Evolutionary conservation across 2,113 vertebrate species (phyloP).

Genomic region (Dasypus novemcinctus): DNA sequence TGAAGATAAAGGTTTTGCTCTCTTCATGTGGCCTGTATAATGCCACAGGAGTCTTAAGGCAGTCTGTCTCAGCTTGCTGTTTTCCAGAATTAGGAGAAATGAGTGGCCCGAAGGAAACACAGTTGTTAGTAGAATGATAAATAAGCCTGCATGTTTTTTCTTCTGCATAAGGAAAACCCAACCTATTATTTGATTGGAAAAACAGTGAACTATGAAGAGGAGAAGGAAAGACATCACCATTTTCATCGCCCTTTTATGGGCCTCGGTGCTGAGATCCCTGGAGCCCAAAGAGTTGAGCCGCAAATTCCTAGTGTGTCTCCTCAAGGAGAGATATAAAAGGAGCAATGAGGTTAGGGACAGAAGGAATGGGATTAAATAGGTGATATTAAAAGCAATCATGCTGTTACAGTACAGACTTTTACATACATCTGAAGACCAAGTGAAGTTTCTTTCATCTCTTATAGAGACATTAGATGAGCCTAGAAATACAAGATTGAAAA

Average conservation of each 20-base stretch:
- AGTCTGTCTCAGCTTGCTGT: neutral
- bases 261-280: neutral
- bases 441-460: neutral
- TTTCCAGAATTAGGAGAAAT: neutral
- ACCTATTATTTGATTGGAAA: neutral
- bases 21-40: neutral
- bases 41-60: neutral
- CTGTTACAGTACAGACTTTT: neutral
- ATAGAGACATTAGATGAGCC: rapidly evolving
- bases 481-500: neutral
- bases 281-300: neutral
- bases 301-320: neutral
- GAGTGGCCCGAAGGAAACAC: neutral
- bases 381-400: neutral
- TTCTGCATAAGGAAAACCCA: neutral
- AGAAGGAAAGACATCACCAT: conserved; percentile 2
- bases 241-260: neutral
- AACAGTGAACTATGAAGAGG: neutral
- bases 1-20: neutral
- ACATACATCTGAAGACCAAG: neutral
- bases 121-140: rapidly evolving
- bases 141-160: neutral
- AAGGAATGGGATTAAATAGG: neutral
- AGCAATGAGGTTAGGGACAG: neutral
- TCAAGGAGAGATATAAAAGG: conserved; percentile 14